Conservation (phyloP, 2,113 vertebrate genomes). For the Ardeotis arabs region DNA sequence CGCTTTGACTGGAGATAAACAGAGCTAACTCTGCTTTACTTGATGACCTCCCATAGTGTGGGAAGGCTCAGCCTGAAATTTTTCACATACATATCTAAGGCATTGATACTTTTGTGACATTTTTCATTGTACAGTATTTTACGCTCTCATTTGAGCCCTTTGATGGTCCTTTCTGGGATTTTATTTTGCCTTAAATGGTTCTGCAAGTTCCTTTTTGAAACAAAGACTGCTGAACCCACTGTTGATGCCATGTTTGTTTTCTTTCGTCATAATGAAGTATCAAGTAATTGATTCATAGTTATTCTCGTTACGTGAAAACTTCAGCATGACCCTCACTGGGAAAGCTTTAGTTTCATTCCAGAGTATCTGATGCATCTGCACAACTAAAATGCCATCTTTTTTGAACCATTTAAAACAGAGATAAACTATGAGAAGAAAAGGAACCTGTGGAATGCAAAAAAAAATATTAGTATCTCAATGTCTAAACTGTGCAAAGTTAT, state of each 20-base stretch:
- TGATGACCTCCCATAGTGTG: conserved; percentile 60
- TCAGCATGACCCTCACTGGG: not conserved
- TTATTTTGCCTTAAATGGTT: conserved; percentile 60
- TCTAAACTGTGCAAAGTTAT: not conserved
- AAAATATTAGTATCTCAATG: not conserved
- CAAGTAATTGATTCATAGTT: conserved; percentile 29
- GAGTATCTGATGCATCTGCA: conserved; percentile 19
- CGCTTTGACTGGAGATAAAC: conserved; percentile 50
- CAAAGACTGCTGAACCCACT: conserved; percentile 21
- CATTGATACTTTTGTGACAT: conserved; percentile 55
- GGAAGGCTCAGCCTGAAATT: conserved; percentile 60
- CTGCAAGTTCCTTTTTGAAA: conserved; percentile 37
- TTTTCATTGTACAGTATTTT: conserved; percentile 65
- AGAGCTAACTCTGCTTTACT: conserved; percentile 34
- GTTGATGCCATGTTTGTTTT: conserved; percentile 45
- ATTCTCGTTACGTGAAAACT: conserved; percentile 10
- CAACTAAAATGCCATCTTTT: conserved; percentile 65
- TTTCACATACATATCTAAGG: conserved; percentile 60
- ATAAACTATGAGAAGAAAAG: conserved; percentile 30
- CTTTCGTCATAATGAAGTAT: conserved; percentile 14
- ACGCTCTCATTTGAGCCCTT: conserved; percentile 44
- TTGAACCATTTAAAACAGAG: conserved; percentile 32
- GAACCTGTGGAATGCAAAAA: not conserved
- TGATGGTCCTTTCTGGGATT: conserved; percentile 45
- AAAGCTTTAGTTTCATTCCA: conserved; percentile 53